Conservation (phyloP, 2,113 vertebrate genomes). For the Silurus asotus region DNA sequence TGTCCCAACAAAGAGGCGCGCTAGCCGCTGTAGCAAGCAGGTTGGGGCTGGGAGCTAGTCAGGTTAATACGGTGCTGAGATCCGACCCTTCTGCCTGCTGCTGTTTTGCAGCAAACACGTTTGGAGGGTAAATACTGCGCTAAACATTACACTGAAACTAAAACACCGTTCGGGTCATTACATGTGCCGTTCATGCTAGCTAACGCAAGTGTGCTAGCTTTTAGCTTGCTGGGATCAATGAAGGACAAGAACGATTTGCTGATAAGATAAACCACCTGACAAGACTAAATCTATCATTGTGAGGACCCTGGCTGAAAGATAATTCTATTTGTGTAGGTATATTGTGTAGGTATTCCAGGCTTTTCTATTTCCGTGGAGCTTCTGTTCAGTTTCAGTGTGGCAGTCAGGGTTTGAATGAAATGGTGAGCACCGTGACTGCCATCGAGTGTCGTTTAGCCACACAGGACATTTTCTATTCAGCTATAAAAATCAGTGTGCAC, state of each 20-base stretch:
- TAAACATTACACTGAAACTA: background rate
- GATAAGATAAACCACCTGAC: background rate
- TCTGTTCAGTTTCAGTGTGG: background rate
- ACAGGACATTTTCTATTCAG: background rate
- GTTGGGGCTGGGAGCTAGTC: background rate
- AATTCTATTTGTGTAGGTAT: background rate
- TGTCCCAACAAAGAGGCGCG: constrained; percentile 49
- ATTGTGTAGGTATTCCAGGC: background rate
- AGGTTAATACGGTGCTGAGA: background rate
- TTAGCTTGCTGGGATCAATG: background rate
- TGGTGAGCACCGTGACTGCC: background rate
- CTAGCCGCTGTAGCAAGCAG: constrained; percentile 42
- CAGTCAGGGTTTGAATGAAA: background rate
- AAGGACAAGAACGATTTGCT: background rate
- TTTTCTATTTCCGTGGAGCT: background rate
- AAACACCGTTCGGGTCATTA: background rate
- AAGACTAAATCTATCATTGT: background rate
- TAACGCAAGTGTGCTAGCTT: constrained; percentile 2
- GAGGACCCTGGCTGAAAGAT: background rate
- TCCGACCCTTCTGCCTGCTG: background rate
- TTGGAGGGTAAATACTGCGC: background rate
- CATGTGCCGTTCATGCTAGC: background rate
- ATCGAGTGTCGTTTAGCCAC: background rate
- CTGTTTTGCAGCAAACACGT: background rate
- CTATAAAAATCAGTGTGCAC: background rate